Percentiles rank a stretch among this genome's conserved stretches.
These are phyloP conservation scores for Chrysochloris asiatica DNA, from an alignment of 2,113 vertebrate species.

Conservation along the genomic window DNA sequence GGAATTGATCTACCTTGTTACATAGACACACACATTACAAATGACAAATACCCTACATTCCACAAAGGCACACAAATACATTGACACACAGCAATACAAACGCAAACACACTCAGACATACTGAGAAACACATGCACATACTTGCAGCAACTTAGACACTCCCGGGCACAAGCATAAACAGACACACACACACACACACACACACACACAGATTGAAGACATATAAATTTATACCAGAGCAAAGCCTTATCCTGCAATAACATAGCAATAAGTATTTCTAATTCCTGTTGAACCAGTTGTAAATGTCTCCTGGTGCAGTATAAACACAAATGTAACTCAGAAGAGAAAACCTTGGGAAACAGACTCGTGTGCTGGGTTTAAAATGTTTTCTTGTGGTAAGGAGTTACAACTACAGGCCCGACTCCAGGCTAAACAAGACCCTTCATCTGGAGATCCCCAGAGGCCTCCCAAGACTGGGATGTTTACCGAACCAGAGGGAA, in stretches of 20 bases:
- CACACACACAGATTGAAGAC: not conserved
- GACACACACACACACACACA: not conserved
- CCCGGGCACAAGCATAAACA: not conserved
- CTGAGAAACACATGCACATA: not conserved
- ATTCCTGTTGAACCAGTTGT: slow-evolving; percentile 48
- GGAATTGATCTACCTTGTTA: not conserved
- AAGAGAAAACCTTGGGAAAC: slow-evolving; percentile 43
- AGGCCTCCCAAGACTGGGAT: slow-evolving; percentile 6
- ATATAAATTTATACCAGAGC: not conserved
- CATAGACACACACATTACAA: not conserved
- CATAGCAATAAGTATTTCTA: slow-evolving; percentile 42
- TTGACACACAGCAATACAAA: not conserved
- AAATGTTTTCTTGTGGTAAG: slow-evolving; percentile 43
- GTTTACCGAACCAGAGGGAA: slow-evolving; percentile 36
- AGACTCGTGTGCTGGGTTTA: slow-evolving; percentile 51
- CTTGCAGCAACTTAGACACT: not conserved
- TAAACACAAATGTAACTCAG: slow-evolving; percentile 46
- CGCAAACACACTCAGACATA: not conserved
- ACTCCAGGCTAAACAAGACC: not conserved
- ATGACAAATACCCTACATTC: not conserved
- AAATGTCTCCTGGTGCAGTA: slow-evolving; percentile 34
- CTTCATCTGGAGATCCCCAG: not conserved
- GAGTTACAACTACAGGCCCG: not conserved
- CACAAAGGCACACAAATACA: not conserved
- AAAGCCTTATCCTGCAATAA: slow-evolving; percentile 50